Evolutionary conservation across 2,113 vertebrate genomes (phyloP), one percentile per base, ranked within the genome.

Genomic region (Pogonocichla stellata): DNA sequence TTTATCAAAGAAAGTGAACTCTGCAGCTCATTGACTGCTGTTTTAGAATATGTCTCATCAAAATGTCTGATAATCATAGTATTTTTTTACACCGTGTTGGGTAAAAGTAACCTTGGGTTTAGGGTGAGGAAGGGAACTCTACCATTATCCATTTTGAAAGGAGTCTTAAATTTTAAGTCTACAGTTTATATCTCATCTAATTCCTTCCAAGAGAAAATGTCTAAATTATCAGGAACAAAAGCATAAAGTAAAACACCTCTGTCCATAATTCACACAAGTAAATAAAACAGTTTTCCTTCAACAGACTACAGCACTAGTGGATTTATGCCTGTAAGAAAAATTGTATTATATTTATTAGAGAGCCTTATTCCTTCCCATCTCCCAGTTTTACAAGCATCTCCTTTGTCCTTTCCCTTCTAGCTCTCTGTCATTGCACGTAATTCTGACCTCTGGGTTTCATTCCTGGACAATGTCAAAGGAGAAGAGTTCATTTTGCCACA

Each of bases 1-100:
- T 72, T 90, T 91, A 77, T 71, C 71, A 95, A 94, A 93, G 72
- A 84, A 91, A 93, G 78, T n/a, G 58, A 94, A 86, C 75, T 95
- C 81, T 17, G 2, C 81, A 94, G 75, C 73, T 87, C 66, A 82
- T 28, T 92, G 86, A 86, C 38, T 90, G 51, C 60, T 83, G 89
- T 88, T 90, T 80, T 80, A 90, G 86, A 93, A 83, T 50, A 11
- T 42, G 20, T 66, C 67, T 93, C 80, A 92, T 88, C 70, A 91
- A 91, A 94, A 91, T 51, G 48, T 42, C 34, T 73, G 24, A 60
- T 60, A 88, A 12, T 6, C 40, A 47, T 43, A 80, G 48, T 45
- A 48, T 43, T 73, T 61, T 78, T 92, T 86, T 58, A 66, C 43
- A 74, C 31, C 31, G 5, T 36, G 29, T 24, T 80, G 60, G 80